Base-by-base conservation (phyloP, 2,113 vertebrate species). In the Lepidothrix coronata region DNA sequence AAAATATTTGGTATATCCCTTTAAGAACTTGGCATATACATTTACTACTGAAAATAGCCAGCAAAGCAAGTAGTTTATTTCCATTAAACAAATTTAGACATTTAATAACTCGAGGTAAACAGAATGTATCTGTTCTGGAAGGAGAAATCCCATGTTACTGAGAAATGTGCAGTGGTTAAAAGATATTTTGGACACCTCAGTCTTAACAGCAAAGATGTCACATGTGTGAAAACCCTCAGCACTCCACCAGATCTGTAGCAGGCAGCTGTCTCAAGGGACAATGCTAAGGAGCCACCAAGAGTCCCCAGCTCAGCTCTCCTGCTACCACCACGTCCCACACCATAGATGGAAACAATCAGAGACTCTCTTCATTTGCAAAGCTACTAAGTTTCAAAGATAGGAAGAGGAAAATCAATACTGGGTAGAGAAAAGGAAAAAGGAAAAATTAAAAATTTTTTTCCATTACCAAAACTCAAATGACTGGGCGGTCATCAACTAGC, bases 321-420 rank as follows among this genome's bases (percentile, higher is more conserved):
- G 46, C 70, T 44, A 3, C 44, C 35, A 59, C 6, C 2, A 31
- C 28, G 33, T 41, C 15, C 43, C 49, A 31, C 1, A 0, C 7
- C 28, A 27, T 0, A 9, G 28, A 74, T 39, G 37, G 6, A 46
- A 44, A 18, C 1, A 2, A 31, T 6, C 46, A n/a, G 3, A 37
- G 57, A 33, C 9, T 5, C 37, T 65, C 35, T 52, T 6, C 5
- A 18, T 12, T 28, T n/a, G 12, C 46, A 74, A 54, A 86, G 46
- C 8, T 17, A 16, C 24, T 7, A 2, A 2, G 1, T 12, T 49
- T 46, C 33, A 39, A 30, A 33, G 24, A 15, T 18, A 48, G 30
- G 17, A 39, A 49, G 12, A 80, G 25, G 41, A 94, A 63, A 70
- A 66, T 12, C 39, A 63, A 10, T 39, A 27, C 4, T 18, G 9